A percentile compares a stretch with the other conserved stretches of the same genome.
Conservation (phyloP, 2,113 vertebrate species). For the Ahaetulla prasina region DNA sequence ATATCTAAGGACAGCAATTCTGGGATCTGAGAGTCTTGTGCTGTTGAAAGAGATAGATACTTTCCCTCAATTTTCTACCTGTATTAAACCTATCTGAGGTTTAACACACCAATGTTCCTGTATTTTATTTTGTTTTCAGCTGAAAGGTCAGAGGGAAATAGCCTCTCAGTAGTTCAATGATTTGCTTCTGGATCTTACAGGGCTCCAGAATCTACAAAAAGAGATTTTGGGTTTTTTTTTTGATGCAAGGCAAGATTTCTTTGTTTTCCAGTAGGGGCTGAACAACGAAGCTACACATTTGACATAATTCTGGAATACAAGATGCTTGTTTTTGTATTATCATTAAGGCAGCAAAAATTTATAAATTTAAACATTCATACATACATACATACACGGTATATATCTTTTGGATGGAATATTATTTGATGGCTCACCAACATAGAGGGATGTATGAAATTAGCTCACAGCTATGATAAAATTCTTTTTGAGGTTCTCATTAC, state of each 20-base stretch:
- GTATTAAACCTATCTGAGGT: not conserved
- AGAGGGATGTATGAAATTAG: not conserved
- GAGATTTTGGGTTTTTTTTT: not conserved
- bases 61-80: not conserved
- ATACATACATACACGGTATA: no score
- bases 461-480: not conserved
- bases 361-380: no score
- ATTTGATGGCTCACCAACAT: not conserved
- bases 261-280: not conserved
- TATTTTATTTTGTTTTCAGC: not conserved
- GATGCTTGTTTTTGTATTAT: not conserved
- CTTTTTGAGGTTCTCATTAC: not conserved
- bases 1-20: not conserved
- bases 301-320: not conserved
- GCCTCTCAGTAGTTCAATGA: not conserved
- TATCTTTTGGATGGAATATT: not conserved
- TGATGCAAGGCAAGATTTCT: not conserved
- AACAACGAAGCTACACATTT: not conserved
- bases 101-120: not conserved
- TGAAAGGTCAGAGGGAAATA: not conserved
- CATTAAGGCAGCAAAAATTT: not conserved
- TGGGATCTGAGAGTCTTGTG: not conserved
- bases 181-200: not conserved
- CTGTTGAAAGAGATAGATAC: not conserved
- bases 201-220: not conserved